Conservation (phyloP, 2,113 vertebrate species). For the Atrichornis clamosus region DNA sequence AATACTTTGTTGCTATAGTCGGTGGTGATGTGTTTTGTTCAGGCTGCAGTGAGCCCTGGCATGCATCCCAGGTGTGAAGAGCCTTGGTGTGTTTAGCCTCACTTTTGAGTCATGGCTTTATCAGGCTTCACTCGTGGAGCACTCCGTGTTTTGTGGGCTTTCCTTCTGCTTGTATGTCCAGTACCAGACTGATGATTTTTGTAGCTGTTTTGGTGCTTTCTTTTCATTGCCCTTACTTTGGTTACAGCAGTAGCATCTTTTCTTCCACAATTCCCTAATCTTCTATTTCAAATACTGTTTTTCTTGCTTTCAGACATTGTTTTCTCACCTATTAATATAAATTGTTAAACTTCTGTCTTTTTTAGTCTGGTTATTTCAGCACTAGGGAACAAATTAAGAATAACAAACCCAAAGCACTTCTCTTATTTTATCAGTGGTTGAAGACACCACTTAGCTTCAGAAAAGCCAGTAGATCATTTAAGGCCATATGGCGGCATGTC, state of each 20-base stretch:
- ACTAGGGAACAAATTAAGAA: not conserved
- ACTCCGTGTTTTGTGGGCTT: not conserved
- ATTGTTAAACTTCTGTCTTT: not conserved
- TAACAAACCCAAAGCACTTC: not conserved
- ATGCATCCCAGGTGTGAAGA: not conserved
- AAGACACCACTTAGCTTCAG: not conserved
- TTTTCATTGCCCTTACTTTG: not conserved
- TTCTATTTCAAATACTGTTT: not conserved
- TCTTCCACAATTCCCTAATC: not conserved
- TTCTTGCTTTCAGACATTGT: not conserved
- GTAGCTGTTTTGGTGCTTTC: not conserved
- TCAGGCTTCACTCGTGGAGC: accelerated
- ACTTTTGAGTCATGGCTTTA: accelerated
- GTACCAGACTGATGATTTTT: not conserved
- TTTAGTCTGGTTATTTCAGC: not conserved
- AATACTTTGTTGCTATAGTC: not conserved
- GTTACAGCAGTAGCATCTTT: not conserved
- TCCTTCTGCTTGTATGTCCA: accelerated
- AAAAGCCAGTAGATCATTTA: not conserved
- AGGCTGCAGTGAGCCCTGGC: not conserved
- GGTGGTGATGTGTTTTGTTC: not conserved
- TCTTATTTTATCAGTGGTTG: not conserved
- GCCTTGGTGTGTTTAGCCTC: not conserved
- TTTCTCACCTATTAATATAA: not conserved
- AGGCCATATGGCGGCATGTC: not conserved